Percentiles rank a stretch among this genome's conserved stretches.
Evolutionary conservation across 2,797 vertebrate genomes (phyloP).

Genomic region (Syngnathus rostellatus): DNA sequence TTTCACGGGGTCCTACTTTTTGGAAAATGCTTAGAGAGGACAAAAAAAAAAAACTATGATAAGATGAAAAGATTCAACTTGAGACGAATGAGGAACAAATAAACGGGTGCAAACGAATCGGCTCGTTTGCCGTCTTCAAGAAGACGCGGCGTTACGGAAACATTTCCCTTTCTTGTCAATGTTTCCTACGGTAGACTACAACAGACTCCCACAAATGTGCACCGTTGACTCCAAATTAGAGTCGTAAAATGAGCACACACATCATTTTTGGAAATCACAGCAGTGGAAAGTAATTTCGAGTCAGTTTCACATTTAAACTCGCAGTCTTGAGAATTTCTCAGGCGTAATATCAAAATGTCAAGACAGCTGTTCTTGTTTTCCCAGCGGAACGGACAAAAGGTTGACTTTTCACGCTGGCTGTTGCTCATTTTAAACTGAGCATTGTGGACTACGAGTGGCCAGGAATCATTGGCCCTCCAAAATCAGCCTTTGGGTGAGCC

Average conservation of each 20-base stretch:
- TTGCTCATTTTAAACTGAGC: neutral
- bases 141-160: neutral
- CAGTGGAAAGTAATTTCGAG: too few relatives aligned
- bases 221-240: neutral
- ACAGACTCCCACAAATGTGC: neutral
- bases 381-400: neutral
- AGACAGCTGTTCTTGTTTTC: neutral
- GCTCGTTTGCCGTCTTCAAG: neutral
- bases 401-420: neutral
- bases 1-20: constrained; percentile 7
- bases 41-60: neutral
- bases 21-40: neutral
- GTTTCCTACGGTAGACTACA: neutral
- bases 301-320: too few relatives aligned
- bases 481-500: too few relatives aligned
- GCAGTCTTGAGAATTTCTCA: neutral
- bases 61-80: neutral
- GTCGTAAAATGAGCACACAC: neutral
- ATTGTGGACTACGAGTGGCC: neutral
- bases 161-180: neutral
- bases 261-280: neutral
- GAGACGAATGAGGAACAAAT: neutral
- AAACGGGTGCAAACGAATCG: neutral
- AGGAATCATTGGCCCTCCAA: too few relatives aligned
- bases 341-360: neutral